Evolutionary conservation across 2,113 vertebrate species (phyloP).

Genomic region (Clarias gariepinus): DNA sequence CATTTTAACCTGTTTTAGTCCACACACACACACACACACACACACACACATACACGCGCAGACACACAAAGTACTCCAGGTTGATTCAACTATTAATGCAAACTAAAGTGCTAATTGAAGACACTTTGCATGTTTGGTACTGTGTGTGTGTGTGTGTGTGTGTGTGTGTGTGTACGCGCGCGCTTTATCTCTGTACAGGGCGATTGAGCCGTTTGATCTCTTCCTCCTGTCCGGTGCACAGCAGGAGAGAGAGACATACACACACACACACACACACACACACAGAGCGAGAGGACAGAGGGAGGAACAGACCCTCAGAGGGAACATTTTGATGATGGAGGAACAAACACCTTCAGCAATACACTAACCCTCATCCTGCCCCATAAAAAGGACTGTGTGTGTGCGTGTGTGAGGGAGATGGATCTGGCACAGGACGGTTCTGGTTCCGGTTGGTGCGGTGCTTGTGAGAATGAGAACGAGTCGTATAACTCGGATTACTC

Average conservation of each 20-base stretch:
- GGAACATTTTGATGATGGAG: slow-evolving; percentile 16
- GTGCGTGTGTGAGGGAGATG: slow-evolving; percentile 7
- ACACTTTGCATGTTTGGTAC: background rate
- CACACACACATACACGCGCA: background rate
- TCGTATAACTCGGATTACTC: background rate
- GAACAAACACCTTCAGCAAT: background rate
- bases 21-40: background rate
- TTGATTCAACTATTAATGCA: background rate
- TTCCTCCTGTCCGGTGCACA: slow-evolving; percentile 32
- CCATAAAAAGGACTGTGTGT: background rate
- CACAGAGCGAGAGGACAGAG: background rate
- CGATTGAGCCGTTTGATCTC: slow-evolving; percentile 27
- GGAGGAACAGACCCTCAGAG: background rate
- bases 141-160: background rate
- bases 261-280: background rate
- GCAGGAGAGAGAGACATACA: too few species aligned
- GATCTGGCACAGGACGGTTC: slow-evolving; percentile 1
- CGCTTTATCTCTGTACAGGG: background rate
- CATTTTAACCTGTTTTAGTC: background rate
- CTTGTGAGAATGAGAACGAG: slow-evolving; percentile 27
- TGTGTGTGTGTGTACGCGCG: background rate
- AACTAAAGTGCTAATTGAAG: background rate
- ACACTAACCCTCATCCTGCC: background rate
- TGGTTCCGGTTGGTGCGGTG: slow-evolving; percentile 30
- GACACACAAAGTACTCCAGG: background rate